Conservation (phyloP, 2,888 invertebrate species). For the Tipula vernalis region DNA sequence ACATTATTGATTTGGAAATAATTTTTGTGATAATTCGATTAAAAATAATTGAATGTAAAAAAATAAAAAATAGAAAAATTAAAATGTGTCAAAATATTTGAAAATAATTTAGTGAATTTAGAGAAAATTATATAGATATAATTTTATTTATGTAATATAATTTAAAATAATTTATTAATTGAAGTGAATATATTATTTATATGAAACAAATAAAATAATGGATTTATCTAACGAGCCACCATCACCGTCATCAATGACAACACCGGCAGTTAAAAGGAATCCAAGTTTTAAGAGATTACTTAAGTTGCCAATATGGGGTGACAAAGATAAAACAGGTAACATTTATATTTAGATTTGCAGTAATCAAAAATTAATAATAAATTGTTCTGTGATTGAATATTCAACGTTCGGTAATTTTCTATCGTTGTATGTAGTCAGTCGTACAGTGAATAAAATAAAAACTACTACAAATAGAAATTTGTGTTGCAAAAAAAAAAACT, state of each 20-base stretch:
- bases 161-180: neutral
- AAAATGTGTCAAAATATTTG: neutral
- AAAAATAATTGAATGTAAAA: neutral
- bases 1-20: neutral
- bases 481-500: neutral
- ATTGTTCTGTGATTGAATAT: neutral
- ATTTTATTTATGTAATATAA: neutral
- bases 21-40: neutral
- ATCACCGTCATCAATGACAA: neutral
- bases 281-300: slow-evolving; percentile 30
- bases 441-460: neutral
- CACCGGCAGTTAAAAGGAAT: slow-evolving; percentile 26
- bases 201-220: neutral
- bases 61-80: neutral
- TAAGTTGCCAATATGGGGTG: slow-evolving; percentile 28
- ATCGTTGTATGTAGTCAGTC: neutral
- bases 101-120: neutral
- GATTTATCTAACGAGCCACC: neutral
- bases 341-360: neutral
- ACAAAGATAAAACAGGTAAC: slow-evolving; percentile 23
- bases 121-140: neutral
- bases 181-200: neutral
- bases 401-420: neutral
- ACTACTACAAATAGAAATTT: neutral
- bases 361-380: neutral